Percentiles rank a stretch among this genome's conserved stretches.
Conservation (phyloP, 2,888 invertebrate species). For the Pammene aurita region DNA sequence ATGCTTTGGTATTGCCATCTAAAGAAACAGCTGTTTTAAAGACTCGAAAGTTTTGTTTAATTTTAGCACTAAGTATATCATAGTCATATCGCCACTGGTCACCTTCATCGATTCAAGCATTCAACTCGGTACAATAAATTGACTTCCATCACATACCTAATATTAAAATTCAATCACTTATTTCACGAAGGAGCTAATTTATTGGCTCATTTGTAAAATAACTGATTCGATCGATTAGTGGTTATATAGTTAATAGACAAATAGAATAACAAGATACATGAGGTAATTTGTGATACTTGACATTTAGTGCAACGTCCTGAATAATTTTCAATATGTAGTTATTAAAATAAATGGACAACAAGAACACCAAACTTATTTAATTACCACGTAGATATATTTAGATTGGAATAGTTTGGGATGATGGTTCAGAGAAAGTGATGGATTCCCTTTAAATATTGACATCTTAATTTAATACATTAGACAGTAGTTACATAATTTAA, state of each 20-base stretch:
- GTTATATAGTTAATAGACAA: constrained; percentile 66
- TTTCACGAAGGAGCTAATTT: constrained; percentile 11
- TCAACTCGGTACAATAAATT: constrained; percentile 48
- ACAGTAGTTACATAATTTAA: background rate
- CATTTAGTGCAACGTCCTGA: constrained; percentile 78
- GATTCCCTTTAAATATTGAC: constrained; percentile 19
- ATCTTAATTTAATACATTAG: too few species aligned
- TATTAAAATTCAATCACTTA: constrained; percentile 50
- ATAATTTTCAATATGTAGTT: constrained; percentile 74
- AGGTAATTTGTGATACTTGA: constrained; percentile 81
- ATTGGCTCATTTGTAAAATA: constrained; percentile 6
- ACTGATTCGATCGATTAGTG: constrained; percentile 32
- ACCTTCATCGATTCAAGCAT: constrained; percentile 35
- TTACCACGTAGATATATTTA: constrained; percentile 54
- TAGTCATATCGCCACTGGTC: constrained; percentile 26
- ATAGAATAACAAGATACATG: constrained; percentile 78
- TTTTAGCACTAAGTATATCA: constrained; percentile 5
- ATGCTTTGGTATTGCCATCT: background rate
- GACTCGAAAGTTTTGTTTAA: background rate
- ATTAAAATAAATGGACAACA: constrained; percentile 72
- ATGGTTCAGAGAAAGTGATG: constrained; percentile 39
- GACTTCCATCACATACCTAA: constrained; percentile 66
- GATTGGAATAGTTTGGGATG: constrained; percentile 51
- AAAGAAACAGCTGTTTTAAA: constrained; percentile 1
- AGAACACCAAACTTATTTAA: constrained; percentile 74